Percentiles rank a stretch among this genome's conserved stretches.
phyloP scores from a whole-genome alignment of 2,888 invertebrate genomes.

The Seira musarum region DNA sequence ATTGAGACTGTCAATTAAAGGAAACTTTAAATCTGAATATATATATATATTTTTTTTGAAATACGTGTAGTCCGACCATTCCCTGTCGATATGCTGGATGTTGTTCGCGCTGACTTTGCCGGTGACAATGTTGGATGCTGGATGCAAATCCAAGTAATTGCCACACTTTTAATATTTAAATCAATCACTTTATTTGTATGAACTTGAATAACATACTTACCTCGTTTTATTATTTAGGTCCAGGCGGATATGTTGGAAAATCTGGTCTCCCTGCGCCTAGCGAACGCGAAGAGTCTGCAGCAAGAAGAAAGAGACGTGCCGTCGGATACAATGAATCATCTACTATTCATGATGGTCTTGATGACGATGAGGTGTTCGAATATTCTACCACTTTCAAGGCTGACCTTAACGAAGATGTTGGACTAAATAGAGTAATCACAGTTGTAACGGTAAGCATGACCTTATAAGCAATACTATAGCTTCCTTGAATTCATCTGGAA shows the following conservation, averaged over 20 bases:
- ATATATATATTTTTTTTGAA: too few species aligned
- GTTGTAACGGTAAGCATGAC: slow-evolving; percentile 81
- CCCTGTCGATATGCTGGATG: slow-evolving; percentile 95
- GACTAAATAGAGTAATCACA: slow-evolving; percentile 89
- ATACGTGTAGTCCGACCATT: slow-evolving; percentile 75
- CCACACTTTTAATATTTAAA: background rate
- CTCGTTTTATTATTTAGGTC: slow-evolving; percentile 24
- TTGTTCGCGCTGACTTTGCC: slow-evolving; percentile 94
- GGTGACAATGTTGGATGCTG: slow-evolving; percentile 97
- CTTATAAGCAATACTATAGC: too few species aligned
- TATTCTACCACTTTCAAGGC: slow-evolving; percentile 71
- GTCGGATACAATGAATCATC: slow-evolving; percentile 60
- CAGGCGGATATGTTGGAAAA: slow-evolving; percentile 64
- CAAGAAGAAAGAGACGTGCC: slow-evolving; percentile 79
- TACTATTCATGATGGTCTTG: slow-evolving; percentile 61
- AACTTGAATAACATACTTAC: too few species aligned
- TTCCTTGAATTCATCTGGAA: slow-evolving; percentile 26
- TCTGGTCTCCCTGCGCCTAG: slow-evolving; percentile 64
- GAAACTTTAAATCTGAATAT: too few species aligned
- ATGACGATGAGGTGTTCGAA: slow-evolving; percentile 65
- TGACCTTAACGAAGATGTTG: slow-evolving; percentile 79
- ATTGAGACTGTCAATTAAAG: too few species aligned
- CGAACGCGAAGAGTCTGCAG: slow-evolving; percentile 77
- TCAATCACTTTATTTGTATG: too few species aligned
- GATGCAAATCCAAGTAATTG: slow-evolving; percentile 90